These are phyloP conservation scores for Indicator indicator DNA, from an alignment of 2,113 vertebrate species.

Conservation along the genomic window DNA sequence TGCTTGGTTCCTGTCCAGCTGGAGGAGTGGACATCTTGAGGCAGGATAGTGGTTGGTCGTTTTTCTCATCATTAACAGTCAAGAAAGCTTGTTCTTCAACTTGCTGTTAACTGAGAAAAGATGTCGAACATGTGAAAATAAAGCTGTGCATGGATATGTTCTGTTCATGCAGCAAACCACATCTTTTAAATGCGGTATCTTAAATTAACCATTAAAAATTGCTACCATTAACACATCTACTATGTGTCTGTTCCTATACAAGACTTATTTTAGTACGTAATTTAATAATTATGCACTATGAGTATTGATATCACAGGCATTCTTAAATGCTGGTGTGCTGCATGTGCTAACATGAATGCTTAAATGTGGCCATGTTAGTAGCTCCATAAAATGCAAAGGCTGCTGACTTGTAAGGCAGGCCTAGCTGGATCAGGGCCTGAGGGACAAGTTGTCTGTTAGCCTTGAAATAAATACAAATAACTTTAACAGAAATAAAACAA, in stretches of 20 bases:
- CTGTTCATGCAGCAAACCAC: not conserved
- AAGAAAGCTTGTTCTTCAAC: not conserved
- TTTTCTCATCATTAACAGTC: conserved; percentile 47
- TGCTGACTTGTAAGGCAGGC: not conserved
- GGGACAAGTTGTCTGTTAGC: not conserved
- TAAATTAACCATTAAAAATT: not conserved
- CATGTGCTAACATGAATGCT: accelerated
- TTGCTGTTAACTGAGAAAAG: not conserved
- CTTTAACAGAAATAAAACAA: not conserved
- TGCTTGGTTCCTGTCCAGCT: conserved; percentile 38
- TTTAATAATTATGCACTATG: not conserved
- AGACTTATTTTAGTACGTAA: not conserved
- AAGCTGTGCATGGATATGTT: not conserved
- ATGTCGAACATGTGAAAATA: not conserved
- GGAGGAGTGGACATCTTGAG: not conserved
- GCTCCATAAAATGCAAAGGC: not conserved
- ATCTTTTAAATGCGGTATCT: not conserved
- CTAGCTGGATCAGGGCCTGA: not conserved
- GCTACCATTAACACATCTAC: not conserved
- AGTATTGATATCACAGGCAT: not conserved
- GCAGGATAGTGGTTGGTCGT: not conserved
- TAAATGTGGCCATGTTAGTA: accelerated
- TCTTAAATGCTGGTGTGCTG: not conserved
- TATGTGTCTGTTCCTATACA: not conserved
- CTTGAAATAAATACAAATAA: not conserved